Evolutionary conservation across 2,797 vertebrate species (phyloP).

Genomic region (Schizopygopsis malacanthus): DNA sequence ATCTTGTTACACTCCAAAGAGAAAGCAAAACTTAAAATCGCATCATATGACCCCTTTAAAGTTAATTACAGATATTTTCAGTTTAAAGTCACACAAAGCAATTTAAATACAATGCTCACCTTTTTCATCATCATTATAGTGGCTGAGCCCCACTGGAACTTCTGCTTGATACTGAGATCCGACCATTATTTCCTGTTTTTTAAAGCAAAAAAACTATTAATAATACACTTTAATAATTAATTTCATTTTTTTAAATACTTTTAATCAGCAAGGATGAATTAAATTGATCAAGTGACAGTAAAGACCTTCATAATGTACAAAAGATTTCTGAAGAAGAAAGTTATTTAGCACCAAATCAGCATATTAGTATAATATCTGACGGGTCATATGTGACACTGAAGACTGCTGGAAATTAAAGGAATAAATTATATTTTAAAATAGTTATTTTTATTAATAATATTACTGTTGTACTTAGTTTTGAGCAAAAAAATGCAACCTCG

Average conservation of each 20-base stretch:
- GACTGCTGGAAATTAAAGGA: background rate
- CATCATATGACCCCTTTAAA: background rate
- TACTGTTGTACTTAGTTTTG: too few species aligned
- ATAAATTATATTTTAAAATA: background rate
- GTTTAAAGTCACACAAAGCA: background rate
- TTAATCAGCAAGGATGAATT: background rate
- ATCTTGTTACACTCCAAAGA: too few species aligned
- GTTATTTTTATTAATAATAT: too few species aligned
- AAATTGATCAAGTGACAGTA: background rate
- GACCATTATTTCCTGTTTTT: constrained; percentile 94
- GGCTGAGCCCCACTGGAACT: constrained; percentile 88
- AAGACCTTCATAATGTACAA: background rate
- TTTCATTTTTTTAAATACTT: background rate
- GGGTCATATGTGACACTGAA: background rate
- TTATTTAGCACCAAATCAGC: background rate
- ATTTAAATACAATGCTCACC: constrained; percentile 72
- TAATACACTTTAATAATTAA: background rate
- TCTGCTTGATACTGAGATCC: constrained; percentile 95
- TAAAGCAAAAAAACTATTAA: background rate
- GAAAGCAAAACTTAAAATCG: too few species aligned
- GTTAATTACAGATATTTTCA: background rate
- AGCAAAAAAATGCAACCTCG: too few species aligned
- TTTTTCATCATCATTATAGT: constrained; percentile 82
- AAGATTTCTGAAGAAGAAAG: background rate
- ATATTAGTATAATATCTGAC: background rate